phyloP scores from a whole-genome alignment of 1,140 invertebrate genomes.

The Caenorhabditis briggsae region DNA sequence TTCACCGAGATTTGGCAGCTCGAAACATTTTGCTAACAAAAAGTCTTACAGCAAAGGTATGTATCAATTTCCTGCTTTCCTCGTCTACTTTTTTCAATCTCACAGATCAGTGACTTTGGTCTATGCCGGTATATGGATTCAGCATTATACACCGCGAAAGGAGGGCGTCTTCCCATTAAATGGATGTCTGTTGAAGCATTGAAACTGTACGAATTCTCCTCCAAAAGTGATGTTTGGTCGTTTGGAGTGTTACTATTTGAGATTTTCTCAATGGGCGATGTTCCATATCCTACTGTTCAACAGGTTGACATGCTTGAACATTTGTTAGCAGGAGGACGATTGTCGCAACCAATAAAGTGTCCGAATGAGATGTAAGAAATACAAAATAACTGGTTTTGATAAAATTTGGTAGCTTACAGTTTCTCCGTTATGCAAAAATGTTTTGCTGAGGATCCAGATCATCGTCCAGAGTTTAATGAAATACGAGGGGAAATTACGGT shows the following conservation, averaged over 20 bases:
- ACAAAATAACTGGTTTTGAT: neutral
- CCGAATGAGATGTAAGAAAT: constrained; percentile 61
- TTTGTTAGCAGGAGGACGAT: constrained; percentile 51
- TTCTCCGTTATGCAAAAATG: constrained; percentile 25
- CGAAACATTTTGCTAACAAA: constrained; percentile 62
- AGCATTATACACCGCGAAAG: constrained; percentile 60
- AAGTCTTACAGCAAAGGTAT: constrained; percentile 57
- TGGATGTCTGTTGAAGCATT: constrained; percentile 64
- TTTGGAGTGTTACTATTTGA: constrained; percentile 62
- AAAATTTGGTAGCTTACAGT: neutral
- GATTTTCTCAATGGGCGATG: constrained; percentile 65
- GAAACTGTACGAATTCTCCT: constrained; percentile 62
- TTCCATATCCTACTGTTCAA: constrained; percentile 64
- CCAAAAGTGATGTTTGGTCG: constrained; percentile 60
- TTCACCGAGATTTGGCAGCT: constrained; percentile 62
- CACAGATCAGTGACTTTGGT: constrained; percentile 65
- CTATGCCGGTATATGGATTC: constrained; percentile 60
- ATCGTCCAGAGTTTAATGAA: constrained; percentile 45
- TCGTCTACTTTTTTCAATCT: neutral
- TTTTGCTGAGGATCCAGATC: constrained; percentile 2
- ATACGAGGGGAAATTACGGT: constrained; percentile 30
- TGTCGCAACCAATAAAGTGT: constrained; percentile 62
- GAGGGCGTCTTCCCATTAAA: constrained; percentile 62
- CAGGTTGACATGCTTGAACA: constrained; percentile 62
- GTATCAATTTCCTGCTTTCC: neutral